Conservation (phyloP, 2,888 invertebrate species). For the Drymonia ruficornis region DNA sequence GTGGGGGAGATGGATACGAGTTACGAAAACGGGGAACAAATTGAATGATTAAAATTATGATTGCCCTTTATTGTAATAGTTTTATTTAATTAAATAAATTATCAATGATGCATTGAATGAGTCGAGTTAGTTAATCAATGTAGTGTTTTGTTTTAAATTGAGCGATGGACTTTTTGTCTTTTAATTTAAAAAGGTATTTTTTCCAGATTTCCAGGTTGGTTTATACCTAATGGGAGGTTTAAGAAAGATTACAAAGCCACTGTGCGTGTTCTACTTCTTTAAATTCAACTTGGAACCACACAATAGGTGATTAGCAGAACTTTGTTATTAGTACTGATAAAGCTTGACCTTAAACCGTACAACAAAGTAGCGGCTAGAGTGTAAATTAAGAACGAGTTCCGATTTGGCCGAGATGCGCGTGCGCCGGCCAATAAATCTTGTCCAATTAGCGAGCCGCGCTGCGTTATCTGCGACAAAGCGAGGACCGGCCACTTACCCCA, state of each 20-base stretch:
- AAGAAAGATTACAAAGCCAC: background rate
- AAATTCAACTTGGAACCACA: slow-evolving; percentile 13
- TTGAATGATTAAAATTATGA: slow-evolving; percentile 6
- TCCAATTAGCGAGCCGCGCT: slow-evolving; percentile 72
- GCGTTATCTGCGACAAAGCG: slow-evolving; percentile 72
- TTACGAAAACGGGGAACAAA: slow-evolving; percentile 28
- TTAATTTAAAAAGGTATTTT: no score
- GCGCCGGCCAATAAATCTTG: slow-evolving; percentile 69
- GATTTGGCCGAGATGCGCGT: slow-evolving; percentile 43
- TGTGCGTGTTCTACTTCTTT: background rate
- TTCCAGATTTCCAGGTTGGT: no score
- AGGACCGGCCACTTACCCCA: slow-evolving; percentile 56
- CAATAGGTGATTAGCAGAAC: slow-evolving; percentile 37
- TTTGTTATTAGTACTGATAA: slow-evolving; percentile 17
- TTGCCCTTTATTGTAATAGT: background rate
- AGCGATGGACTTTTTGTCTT: no score
- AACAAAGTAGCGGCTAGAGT: slow-evolving; percentile 16
- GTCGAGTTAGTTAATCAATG: no score
- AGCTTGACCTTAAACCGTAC: slow-evolving; percentile 1
- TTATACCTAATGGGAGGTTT: background rate
- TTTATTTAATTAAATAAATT: background rate
- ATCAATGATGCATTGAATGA: no score
- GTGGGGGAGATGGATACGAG: slow-evolving; percentile 41
- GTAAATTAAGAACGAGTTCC: slow-evolving; percentile 33
- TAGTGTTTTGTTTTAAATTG: no score